phyloP scores from a whole-genome alignment of 2,888 invertebrate genomes.

The Agrochola lota region DNA sequence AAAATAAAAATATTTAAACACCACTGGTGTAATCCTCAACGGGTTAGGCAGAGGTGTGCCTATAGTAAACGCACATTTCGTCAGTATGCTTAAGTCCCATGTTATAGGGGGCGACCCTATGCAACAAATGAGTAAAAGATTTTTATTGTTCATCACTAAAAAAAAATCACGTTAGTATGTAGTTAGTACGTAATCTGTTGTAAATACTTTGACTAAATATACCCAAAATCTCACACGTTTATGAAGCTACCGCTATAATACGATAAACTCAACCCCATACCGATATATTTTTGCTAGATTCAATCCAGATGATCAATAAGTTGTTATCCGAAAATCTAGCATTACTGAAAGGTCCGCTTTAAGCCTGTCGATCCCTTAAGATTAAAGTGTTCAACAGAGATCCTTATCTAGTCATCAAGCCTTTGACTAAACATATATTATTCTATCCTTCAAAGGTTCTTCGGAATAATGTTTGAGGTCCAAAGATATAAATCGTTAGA shows the following conservation, averaged over 20 bases:
- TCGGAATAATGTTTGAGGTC: not conserved
- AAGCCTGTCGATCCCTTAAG: conserved; percentile 8
- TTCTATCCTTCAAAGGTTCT: conserved; percentile 38
- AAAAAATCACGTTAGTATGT: not conserved
- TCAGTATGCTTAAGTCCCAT: too few relatives aligned
- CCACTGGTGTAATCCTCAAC: too few relatives aligned
- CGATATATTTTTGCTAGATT: not conserved
- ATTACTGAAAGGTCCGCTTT: conserved; percentile 6
- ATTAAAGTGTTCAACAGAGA: conserved; percentile 22
- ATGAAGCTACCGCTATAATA: not conserved
- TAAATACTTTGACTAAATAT: not conserved
- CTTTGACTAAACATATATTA: conserved; percentile 46
- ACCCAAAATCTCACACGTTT: not conserved
- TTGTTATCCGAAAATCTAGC: conserved; percentile 21
- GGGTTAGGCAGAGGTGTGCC: too few relatives aligned
- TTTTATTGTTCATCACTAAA: not conserved
- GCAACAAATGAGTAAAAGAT: too few relatives aligned
- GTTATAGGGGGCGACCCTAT: too few relatives aligned
- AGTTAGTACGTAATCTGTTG: not conserved
- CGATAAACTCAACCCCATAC: not conserved
- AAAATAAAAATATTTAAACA: not conserved
- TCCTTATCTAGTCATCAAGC: conserved; percentile 20
- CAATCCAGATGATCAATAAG: conserved; percentile 14
- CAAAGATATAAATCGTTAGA: not conserved
- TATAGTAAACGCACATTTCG: too few relatives aligned